Conservation (phyloP, 2,888 invertebrate species). For the Phragmatobia fuliginosa region DNA sequence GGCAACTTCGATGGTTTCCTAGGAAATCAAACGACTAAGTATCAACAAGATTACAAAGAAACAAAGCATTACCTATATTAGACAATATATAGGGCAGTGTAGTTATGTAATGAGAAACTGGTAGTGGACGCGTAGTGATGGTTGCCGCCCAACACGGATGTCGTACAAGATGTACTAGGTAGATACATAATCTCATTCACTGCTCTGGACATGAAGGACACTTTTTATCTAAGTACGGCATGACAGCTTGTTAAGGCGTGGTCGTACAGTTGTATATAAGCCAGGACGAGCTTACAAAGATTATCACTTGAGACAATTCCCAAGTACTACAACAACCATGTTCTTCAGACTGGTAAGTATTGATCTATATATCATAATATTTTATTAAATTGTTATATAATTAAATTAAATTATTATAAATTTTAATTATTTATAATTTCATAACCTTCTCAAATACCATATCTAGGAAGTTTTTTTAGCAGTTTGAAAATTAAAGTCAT, state of each 20-base stretch:
- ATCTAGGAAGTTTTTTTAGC: too few species aligned
- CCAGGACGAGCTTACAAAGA: conserved; percentile 49
- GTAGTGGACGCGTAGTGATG: conserved; percentile 16
- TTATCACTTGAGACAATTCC: conserved; percentile 78
- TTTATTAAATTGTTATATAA: too few species aligned
- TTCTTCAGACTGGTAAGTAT: conserved; percentile 80
- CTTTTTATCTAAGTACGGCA: conserved; percentile 71
- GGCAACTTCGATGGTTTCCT: conserved; percentile 7
- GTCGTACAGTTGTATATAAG: conserved; percentile 77
- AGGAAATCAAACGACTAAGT: conserved; percentile 5
- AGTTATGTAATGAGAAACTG: conserved; percentile 28
- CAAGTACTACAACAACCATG: conserved; percentile 75
- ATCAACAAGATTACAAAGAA: conserved; percentile 7
- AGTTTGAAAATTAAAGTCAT: too few species aligned
- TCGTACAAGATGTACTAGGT: conserved; percentile 56
- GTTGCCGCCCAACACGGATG: conserved; percentile 66
- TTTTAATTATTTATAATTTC: background rate
- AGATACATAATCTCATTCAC: conserved; percentile 67
- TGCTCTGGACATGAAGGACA: conserved; percentile 83
- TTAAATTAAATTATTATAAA: background rate
- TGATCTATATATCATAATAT: conserved; percentile 14
- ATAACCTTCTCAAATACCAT: too few species aligned
- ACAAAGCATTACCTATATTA: conserved; percentile 9
- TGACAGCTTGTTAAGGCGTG: conserved; percentile 74
- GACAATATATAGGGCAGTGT: conserved; percentile 23